Conservation (phyloP, 2,888 invertebrate genomes). For the Brenthis hecate region DNA sequence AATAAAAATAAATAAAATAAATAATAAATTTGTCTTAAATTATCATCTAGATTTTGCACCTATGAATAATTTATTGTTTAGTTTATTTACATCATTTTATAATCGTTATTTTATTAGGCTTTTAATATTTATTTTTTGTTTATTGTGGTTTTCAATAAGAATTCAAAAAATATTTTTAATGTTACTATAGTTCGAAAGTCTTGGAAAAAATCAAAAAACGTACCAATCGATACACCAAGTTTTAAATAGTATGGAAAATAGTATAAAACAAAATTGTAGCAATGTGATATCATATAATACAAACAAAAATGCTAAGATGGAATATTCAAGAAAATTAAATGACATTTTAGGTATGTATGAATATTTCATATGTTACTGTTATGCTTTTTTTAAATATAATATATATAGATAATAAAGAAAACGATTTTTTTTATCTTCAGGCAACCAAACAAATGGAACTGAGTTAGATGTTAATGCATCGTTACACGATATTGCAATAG, state of each 20-base stretch:
- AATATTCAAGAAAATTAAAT: neutral
- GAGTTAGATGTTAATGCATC: neutral
- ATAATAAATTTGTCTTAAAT: no score
- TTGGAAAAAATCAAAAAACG: neutral
- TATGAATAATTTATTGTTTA: neutral
- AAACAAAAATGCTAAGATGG: neutral
- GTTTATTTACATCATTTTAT: no score
- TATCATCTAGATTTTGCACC: no score
- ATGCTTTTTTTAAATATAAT: neutral
- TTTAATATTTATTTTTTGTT: neutral
- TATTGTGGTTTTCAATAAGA: neutral
- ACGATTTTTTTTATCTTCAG: neutral
- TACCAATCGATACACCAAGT: neutral
- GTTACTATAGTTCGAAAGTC: neutral
- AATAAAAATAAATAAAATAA: no score
- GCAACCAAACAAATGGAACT: neutral
- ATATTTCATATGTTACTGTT: neutral
- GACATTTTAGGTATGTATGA: neutral
- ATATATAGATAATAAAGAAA: neutral
- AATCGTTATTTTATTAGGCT: no score
- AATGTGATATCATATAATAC: slow-evolving; percentile 7
- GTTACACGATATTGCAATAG: neutral
- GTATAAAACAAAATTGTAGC: slow-evolving; percentile 4
- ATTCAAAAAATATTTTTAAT: neutral
- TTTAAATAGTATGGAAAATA: slow-evolving; percentile 3